A percentile compares a stretch with the other conserved stretches of the same genome.
Conservation (phyloP, 2,797 vertebrate species). For the Mastacembelus armatus region DNA sequence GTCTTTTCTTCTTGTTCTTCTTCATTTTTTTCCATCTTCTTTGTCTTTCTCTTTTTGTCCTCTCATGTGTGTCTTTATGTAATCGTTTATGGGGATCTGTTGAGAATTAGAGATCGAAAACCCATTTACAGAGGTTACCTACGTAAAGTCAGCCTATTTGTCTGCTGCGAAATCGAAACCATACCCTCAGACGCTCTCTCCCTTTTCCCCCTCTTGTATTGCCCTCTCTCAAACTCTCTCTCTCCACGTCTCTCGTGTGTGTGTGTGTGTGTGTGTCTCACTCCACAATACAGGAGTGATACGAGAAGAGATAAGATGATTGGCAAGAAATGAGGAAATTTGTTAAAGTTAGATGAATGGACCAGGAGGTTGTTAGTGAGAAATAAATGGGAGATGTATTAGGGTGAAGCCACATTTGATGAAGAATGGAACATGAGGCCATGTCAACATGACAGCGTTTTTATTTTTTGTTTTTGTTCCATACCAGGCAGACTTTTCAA, state of each 20-base stretch:
- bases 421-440: conserved; percentile 20
- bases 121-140: conserved; percentile 79
- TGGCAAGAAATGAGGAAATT: conserved; percentile 70
- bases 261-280: too few relatives aligned
- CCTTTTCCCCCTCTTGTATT: background rate
- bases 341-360: conserved; percentile 56
- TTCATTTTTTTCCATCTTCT: background rate
- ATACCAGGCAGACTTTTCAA: background rate
- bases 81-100: conserved; percentile 66
- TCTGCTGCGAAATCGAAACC: conserved; percentile 79
- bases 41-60: background rate
- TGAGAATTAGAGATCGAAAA: conserved; percentile 78
- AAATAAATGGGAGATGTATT: conserved; percentile 43
- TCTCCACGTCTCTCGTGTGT: too few relatives aligned
- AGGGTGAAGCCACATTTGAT: conserved; percentile 23
- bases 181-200: conserved; percentile 52
- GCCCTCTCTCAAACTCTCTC: conserved; percentile 19
- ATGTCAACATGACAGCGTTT: background rate
- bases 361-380: conserved; percentile 41
- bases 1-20: background rate
- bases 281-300: conserved; percentile 54
- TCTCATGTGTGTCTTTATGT: conserved; percentile 56
- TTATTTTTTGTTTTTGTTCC: background rate
- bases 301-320: conserved; percentile 64
- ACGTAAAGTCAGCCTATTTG: conserved; percentile 71